Evolutionary conservation across 2,113 vertebrate species (phyloP).

Genomic region (Eidolon helvum): DNA sequence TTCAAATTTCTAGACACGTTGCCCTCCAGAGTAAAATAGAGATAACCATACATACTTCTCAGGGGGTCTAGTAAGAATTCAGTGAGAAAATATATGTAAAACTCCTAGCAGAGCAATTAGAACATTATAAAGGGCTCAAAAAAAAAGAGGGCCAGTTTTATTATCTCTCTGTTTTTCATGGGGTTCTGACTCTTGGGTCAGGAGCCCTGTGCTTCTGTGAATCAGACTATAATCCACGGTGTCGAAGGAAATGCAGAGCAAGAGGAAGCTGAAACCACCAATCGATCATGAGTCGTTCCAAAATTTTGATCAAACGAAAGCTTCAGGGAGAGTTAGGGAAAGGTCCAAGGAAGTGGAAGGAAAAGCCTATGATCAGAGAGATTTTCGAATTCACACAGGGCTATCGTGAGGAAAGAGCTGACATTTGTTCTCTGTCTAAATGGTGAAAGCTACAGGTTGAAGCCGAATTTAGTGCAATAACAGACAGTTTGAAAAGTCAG

Average conservation of each 20-base stretch:
- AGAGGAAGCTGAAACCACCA: neutral
- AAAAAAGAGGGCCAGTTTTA: neutral
- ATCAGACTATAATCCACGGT: neutral
- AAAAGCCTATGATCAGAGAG: neutral
- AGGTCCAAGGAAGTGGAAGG: neutral
- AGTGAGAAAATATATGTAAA: neutral
- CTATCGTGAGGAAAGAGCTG: neutral
- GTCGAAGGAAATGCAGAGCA: neutral
- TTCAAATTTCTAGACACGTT: neutral
- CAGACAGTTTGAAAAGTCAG: neutral
- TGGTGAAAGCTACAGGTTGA: neutral
- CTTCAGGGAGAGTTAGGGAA: neutral
- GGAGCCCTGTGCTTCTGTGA: fast-evolving
- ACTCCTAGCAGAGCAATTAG: neutral
- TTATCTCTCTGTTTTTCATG: neutral
- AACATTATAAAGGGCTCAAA: neutral
- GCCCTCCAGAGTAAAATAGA: neutral
- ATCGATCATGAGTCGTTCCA: neutral
- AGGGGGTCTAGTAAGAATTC: neutral
- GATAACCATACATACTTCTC: neutral
- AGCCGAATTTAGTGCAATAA: neutral
- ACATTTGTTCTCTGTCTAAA: neutral
- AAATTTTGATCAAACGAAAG: neutral
- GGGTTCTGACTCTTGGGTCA: too few species aligned
- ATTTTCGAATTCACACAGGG: neutral